phyloP scores from a whole-genome alignment of 2,113 vertebrate species.

The Plestiodon gilberti region DNA sequence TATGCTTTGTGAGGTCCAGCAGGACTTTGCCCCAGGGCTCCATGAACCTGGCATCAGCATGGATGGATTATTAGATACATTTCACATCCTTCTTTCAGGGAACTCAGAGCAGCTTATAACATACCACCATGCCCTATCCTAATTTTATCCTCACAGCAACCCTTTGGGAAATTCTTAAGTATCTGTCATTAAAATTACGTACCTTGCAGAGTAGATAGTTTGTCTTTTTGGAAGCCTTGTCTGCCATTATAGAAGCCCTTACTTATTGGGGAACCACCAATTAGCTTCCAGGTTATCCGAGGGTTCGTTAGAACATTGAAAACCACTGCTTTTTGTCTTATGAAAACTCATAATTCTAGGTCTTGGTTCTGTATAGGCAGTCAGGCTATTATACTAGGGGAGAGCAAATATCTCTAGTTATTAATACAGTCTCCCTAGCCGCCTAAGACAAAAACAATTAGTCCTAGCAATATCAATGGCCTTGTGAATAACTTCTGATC shows the following conservation, averaged over 20 bases:
- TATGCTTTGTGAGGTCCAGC: no score
- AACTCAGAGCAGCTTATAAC: no score
- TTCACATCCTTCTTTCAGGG: no score
- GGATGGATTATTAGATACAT: no score
- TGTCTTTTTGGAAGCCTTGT: neutral
- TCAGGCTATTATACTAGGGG: neutral
- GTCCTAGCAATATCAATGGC: neutral
- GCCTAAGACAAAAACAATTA: neutral
- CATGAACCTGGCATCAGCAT: no score
- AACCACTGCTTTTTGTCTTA: neutral
- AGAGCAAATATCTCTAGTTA: neutral
- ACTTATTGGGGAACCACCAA: neutral
- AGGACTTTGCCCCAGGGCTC: no score
- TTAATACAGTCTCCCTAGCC: neutral
- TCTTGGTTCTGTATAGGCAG: neutral
- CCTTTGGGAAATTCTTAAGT: no score
- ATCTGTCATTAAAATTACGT: no score
- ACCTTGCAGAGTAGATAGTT: neutral
- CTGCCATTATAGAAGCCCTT: neutral
- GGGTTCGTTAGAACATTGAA: neutral
- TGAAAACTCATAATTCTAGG: neutral
- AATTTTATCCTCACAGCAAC: no score
- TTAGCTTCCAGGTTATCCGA: no score
- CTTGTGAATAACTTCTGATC: constrained; percentile 7
- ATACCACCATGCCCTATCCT: no score